Percentiles rank a stretch among this genome's conserved stretches.
Conservation (phyloP, 2,113 vertebrate species). For the Seriola quinqueradiata region DNA sequence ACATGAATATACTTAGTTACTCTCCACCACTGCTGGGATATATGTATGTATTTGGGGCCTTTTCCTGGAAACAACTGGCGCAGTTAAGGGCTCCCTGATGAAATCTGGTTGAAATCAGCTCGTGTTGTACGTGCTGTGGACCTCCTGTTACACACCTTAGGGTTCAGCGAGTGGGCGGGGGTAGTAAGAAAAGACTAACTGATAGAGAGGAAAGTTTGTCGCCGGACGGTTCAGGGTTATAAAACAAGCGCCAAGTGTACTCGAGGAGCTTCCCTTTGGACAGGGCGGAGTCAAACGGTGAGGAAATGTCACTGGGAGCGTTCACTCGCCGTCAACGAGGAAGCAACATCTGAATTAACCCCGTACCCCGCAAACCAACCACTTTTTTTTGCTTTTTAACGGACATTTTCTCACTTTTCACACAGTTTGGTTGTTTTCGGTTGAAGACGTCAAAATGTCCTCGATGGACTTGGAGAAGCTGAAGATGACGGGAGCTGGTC, state of each 20-base stretch:
- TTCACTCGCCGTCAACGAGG: conserved; percentile 41
- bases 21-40: too few species aligned
- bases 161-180: conserved; percentile 27
- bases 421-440: neutral
- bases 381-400: rapidly evolving
- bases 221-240: neutral
- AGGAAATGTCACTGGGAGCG: neutral
- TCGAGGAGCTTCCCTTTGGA: neutral
- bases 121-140: conserved; percentile 43
- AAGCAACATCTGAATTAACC: conserved; percentile 28
- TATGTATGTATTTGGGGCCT: too few species aligned
- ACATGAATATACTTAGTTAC: too few species aligned
- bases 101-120: neutral
- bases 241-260: conserved; percentile 15
- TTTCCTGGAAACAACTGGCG: too few species aligned
- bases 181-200: neutral
- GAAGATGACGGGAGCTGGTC: conserved; percentile 90
- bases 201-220: rapidly evolving
- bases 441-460: conserved; percentile 68
- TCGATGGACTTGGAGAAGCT: conserved; percentile 86
- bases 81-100: neutral
- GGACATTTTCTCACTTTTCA: too few species aligned
- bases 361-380: neutral
- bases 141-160: rapidly evolving
- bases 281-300: conserved; percentile 47